These are phyloP conservation scores for Stomatorhinus ivindoensis DNA, from an alignment of 2,113 vertebrate genomes.

Conservation along the genomic window DNA sequence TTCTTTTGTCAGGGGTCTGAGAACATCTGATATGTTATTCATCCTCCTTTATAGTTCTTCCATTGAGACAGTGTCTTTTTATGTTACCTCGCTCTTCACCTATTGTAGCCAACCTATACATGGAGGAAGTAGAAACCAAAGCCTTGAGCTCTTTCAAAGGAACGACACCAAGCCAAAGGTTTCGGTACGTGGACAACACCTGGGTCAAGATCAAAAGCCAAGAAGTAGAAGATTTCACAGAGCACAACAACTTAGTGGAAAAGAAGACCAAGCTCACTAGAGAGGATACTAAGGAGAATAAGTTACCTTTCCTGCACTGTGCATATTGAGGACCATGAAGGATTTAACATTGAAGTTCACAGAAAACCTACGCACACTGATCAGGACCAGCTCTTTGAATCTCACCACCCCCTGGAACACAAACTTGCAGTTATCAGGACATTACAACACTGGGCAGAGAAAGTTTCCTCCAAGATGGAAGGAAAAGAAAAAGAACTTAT, in stretches of 20 bases:
- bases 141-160: background rate
- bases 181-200: background rate
- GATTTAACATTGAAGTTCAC: background rate
- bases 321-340: background rate
- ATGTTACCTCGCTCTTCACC: background rate
- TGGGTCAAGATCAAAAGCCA: background rate
- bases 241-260: background rate
- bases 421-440: background rate
- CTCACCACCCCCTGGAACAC: background rate
- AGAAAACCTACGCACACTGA: background rate
- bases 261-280: background rate
- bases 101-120: background rate
- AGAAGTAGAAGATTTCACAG: constrained; percentile 1
- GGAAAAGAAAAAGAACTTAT: background rate
- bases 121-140: background rate
- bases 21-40: background rate
- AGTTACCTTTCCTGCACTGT: background rate
- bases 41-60: background rate
- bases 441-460: background rate
- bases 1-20: background rate
- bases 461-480: background rate
- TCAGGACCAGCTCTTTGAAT: background rate
- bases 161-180: background rate
- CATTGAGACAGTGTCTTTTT: background rate
- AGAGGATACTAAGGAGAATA: background rate